Percentiles rank a stretch among this genome's conserved stretches.
Evolutionary conservation across 2,113 vertebrate genomes (phyloP).

Genomic region (Pelobates fuscus): DNA sequence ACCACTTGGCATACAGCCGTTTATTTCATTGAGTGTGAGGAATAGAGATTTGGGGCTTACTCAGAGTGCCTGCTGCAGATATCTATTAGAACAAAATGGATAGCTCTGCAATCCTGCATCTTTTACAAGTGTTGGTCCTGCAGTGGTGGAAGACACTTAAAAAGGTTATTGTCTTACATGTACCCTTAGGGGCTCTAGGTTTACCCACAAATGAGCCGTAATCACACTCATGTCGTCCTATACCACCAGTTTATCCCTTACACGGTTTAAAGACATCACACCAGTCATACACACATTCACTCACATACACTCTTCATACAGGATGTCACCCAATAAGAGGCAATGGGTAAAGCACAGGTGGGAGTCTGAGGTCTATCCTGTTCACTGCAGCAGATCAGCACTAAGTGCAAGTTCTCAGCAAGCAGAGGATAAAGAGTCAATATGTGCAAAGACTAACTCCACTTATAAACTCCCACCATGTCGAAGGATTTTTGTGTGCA

Average conservation of each 20-base stretch:
- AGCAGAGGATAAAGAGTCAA: slow-evolving; percentile 35
- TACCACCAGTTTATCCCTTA: background rate
- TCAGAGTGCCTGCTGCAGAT: slow-evolving; percentile 5
- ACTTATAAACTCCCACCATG: slow-evolving; percentile 25
- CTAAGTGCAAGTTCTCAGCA: slow-evolving; percentile 28
- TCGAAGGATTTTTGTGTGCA: slow-evolving; percentile 16
- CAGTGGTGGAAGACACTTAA: slow-evolving; percentile 39
- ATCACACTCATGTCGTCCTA: background rate
- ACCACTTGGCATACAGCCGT: slow-evolving; percentile 33
- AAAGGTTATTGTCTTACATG: slow-evolving; percentile 40
- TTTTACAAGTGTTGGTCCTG: slow-evolving; percentile 22
- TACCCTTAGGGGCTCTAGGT: slow-evolving; percentile 23
- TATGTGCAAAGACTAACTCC: slow-evolving; percentile 42
- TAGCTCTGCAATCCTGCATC: slow-evolving; percentile 32
- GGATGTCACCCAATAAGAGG: background rate
- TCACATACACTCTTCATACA: background rate
- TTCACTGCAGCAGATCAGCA: slow-evolving; percentile 32
- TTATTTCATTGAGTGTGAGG: slow-evolving; percentile 8
- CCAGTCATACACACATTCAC: background rate
- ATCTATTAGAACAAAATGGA: slow-evolving; percentile 33
- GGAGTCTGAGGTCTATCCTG: slow-evolving; percentile 1
- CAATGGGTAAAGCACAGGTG: background rate
- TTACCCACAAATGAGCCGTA: background rate
- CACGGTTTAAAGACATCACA: background rate
- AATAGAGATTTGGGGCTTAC: slow-evolving; percentile 3